Percentiles rank a stretch among this genome's conserved stretches.
phyloP scores from a whole-genome alignment of 2,888 invertebrate species.

The Euphydryas editha region DNA sequence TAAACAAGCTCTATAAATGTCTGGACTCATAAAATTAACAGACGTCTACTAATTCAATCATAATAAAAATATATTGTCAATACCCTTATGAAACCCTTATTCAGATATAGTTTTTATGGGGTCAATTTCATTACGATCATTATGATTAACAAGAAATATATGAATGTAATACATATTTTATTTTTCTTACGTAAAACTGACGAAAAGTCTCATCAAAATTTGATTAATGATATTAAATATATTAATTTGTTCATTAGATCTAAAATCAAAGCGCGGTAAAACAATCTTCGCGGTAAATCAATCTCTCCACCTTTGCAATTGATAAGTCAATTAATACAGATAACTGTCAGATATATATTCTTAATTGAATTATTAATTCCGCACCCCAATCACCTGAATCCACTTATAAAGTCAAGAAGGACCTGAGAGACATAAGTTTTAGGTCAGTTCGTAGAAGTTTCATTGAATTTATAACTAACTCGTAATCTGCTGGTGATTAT shows the following conservation, averaged over 20 bases:
- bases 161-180: no score
- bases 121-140: no score
- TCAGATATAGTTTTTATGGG: background rate
- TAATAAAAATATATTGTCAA: slow-evolving; percentile 20
- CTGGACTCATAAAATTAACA: slow-evolving; percentile 22
- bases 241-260: no score
- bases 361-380: background rate
- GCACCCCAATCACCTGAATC: background rate
- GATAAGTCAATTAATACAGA: background rate
- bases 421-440: background rate
- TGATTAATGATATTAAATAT: no score
- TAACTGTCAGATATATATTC: background rate
- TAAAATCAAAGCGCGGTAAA: no score
- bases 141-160: no score
- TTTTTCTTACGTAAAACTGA: no score
- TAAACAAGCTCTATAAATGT: background rate
- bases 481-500: background rate
- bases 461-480: slow-evolving; percentile 1
- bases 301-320: background rate
- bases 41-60: slow-evolving; percentile 22
- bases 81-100: background rate
- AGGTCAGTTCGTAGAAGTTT: slow-evolving; percentile 9
- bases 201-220: no score
- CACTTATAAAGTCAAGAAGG: slow-evolving; percentile 12
- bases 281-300: no score